These are phyloP conservation scores for Saccostrea glomerata DNA, from an alignment of 1,140 invertebrate species.

Conservation along the genomic window DNA sequence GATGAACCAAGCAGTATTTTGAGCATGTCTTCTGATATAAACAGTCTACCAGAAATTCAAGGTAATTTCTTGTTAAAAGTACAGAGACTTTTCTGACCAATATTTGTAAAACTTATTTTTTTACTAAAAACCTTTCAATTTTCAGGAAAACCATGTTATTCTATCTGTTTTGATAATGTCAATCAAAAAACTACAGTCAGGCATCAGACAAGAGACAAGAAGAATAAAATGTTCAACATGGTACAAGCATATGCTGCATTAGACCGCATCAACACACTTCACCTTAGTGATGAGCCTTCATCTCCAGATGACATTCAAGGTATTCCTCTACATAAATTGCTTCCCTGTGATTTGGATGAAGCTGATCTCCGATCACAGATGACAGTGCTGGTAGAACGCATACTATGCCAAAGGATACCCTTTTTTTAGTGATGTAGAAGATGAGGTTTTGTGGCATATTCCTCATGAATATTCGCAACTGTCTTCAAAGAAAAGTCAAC, in stretches of 20 bases:
- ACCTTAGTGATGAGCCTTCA: slow-evolving; percentile 1
- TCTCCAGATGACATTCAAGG: slow-evolving; percentile 28
- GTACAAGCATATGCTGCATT: slow-evolving; percentile 47
- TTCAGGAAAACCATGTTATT: slow-evolving; percentile 26
- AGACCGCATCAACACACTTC: slow-evolving; percentile 44
- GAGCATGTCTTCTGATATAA: neutral
- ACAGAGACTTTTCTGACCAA: neutral
- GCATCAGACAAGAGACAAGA: slow-evolving; percentile 45
- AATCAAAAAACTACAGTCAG: slow-evolving; percentile 42
- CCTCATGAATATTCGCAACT: slow-evolving; percentile 10
- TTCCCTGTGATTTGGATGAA: slow-evolving; percentile 38
- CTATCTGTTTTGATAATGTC: slow-evolving; percentile 55
- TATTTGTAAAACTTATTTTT: no score
- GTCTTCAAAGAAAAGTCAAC: slow-evolving; percentile 35
- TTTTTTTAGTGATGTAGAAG: slow-evolving; percentile 37
- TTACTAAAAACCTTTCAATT: neutral
- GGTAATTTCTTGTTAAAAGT: neutral
- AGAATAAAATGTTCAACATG: slow-evolving; percentile 56
- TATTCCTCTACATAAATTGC: slow-evolving; percentile 27
- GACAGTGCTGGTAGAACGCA: slow-evolving; percentile 14
- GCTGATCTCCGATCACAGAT: slow-evolving; percentile 31
- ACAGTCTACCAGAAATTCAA: neutral
- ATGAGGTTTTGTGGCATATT: slow-evolving; percentile 37
- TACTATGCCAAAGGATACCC: slow-evolving; percentile 18
- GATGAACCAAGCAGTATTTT: neutral